Evolutionary conservation across 2,797 vertebrate species (phyloP), one percentile per base, ranked within the genome.

Genomic region (Cryptoprocta ferox): DNA sequence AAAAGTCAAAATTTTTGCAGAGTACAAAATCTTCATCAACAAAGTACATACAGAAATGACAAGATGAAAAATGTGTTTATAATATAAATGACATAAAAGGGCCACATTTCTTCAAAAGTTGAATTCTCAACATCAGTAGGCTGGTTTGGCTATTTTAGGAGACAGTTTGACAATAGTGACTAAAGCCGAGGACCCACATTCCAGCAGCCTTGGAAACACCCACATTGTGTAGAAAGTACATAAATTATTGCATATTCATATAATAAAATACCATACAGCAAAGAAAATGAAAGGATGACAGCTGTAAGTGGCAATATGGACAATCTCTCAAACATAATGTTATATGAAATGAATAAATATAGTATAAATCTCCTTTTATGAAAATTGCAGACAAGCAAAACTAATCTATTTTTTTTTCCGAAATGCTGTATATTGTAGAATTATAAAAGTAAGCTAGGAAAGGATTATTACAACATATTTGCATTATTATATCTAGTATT

Each of bases 61-160:
- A 89, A 85, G 59, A 90, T 45, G 18, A 83, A 95, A 94, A 92
- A 88, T 61, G 1, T 73, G 68, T 76, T 53, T 45, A 79, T 80
- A 16, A 35, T 30, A 63, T 24, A 61, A 59, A 5, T 59, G 26
- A 93, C 7, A 53, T 1, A 65, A 92, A 63, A 92, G 16, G 28
- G 37, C 21, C 45, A 91, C 39, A 93, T 48, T 85, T 24, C 35
- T 66, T 73, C 35, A 48, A 95, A 42, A 78, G 37, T 3, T 92
- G 70, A 90, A 66, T n/a, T 80, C 76, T 90, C 16, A n/a, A 76
- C 90, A 16, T 63, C 30, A 37, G 30, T 11, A 84, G 65, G 8
- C 48, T 89, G 35, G 26, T 73, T n/a, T 66, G 39, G 35, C 61
- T 18, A 35, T 71, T 53, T 85, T 32, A 26, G n/a, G 28, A 95